These are phyloP conservation scores for Julus scanicus DNA, from an alignment of 2,888 invertebrate species.

Conservation along the genomic window DNA sequence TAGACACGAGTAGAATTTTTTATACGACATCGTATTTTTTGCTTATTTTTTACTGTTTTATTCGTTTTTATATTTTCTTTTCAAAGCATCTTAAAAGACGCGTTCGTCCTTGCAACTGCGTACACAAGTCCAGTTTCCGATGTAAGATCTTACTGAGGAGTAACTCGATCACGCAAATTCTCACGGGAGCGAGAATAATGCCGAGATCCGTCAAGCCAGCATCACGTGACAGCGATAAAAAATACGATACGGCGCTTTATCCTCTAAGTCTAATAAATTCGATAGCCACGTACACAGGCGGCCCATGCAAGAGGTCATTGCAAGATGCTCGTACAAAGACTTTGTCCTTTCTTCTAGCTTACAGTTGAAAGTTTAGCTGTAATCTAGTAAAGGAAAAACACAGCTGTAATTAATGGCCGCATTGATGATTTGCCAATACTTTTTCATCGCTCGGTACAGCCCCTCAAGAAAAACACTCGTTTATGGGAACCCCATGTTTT, in stretches of 20 bases:
- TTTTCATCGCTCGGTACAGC: constrained; percentile 13
- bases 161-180: constrained; percentile 53
- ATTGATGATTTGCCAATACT: constrained; percentile 51
- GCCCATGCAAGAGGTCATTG: constrained; percentile 10
- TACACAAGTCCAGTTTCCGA: constrained; percentile 13
- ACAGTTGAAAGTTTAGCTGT: constrained; percentile 32
- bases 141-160: background rate
- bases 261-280: constrained; percentile 49
- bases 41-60: constrained; percentile 23
- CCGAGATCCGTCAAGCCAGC: constrained; percentile 49
- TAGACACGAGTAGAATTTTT: constrained; percentile 14
- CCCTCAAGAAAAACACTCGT: background rate
- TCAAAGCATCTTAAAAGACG: background rate
- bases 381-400: constrained; percentile 47
- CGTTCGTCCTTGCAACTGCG: background rate
- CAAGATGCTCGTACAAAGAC: background rate
- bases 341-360: background rate
- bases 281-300: constrained; percentile 22
- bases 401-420: constrained; percentile 52
- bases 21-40: background rate
- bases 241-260: constrained; percentile 43
- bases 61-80: constrained; percentile 24
- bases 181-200: constrained; percentile 52
- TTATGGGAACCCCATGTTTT: background rate
- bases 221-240: constrained; percentile 47